Evolutionary conservation across 1,140 invertebrate species (phyloP).

Genomic region (Drosophila kanapiae): DNA sequence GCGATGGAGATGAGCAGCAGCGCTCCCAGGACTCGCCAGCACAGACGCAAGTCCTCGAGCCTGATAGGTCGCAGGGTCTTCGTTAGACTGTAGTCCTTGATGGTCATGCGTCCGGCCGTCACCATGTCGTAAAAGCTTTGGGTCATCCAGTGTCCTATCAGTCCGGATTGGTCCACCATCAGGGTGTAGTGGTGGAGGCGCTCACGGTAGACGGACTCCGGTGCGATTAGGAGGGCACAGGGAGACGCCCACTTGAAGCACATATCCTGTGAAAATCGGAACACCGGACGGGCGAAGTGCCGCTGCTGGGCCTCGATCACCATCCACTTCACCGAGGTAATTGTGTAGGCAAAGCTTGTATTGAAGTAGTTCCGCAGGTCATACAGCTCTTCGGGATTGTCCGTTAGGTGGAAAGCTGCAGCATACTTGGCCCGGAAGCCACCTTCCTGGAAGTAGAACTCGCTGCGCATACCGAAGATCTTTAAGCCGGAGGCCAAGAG

Average conservation of each 20-base stretch:
- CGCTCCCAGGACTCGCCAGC: constrained; percentile 1
- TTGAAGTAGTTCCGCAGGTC: constrained; percentile 52
- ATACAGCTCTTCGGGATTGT: constrained; percentile 26
- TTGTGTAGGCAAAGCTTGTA: constrained; percentile 64
- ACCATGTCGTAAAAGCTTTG: constrained; percentile 65
- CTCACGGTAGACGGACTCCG: constrained; percentile 48
- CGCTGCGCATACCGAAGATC: constrained; percentile 44
- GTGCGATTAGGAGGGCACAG: constrained; percentile 31
- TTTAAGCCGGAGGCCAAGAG: constrained; percentile 45
- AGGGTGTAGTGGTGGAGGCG: constrained; percentile 24
- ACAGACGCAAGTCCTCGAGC: constrained; percentile 32
- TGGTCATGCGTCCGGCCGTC: constrained; percentile 39
- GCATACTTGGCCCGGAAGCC: constrained; percentile 63
- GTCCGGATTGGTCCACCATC: constrained; percentile 23
- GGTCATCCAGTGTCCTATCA: constrained; percentile 39
- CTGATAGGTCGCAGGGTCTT: background rate
- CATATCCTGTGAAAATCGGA: constrained; percentile 40
- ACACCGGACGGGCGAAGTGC: constrained; percentile 54
- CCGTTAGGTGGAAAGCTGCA: constrained; percentile 44
- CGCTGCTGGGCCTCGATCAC: constrained; percentile 45
- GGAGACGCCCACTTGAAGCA: constrained; percentile 16
- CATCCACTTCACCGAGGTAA: constrained; percentile 50
- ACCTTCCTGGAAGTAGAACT: constrained; percentile 41
- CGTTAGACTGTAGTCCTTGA: constrained; percentile 57
- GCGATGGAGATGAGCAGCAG: constrained; percentile 30